Evolutionary conservation across 1,140 invertebrate species (phyloP).

Genomic region (Venustaconcha ellipsiformis): DNA sequence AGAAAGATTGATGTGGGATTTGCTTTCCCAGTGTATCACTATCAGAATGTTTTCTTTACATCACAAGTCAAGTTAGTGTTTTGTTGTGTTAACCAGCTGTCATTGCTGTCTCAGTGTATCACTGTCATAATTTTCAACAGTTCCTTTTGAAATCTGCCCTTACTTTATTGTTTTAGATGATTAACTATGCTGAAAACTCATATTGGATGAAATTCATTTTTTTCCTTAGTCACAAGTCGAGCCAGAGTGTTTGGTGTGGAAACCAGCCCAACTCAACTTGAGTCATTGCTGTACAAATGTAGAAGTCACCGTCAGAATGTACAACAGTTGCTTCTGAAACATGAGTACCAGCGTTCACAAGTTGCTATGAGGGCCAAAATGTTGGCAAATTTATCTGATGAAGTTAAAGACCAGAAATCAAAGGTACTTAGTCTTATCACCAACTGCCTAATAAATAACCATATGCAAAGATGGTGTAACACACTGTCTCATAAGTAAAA

Average conservation of each 20-base stretch:
- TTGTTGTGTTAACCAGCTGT: constrained; percentile 51
- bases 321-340: constrained; percentile 60
- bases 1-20: neutral
- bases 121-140: constrained; percentile 58
- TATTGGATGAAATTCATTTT: constrained; percentile 3
- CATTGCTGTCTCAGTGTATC: constrained; percentile 49
- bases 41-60: constrained; percentile 43
- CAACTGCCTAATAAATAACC: too few relatives aligned
- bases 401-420: constrained; percentile 30
- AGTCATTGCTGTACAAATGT: constrained; percentile 49
- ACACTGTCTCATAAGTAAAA: too few relatives aligned
- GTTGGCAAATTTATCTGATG: constrained; percentile 58
- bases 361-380: constrained; percentile 60
- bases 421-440: constrained; percentile 15
- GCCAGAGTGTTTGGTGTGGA: constrained; percentile 54
- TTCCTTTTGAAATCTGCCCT: constrained; percentile 47
- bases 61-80: constrained; percentile 46
- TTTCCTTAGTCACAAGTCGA: constrained; percentile 37
- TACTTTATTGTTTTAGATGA: neutral
- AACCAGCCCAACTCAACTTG: constrained; percentile 44
- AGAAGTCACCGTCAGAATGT: constrained; percentile 53
- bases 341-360: constrained; percentile 62
- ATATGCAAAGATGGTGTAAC: too few relatives aligned
- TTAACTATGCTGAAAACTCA: neutral
- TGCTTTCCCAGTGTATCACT: constrained; percentile 53